Conservation (phyloP, 2,113 vertebrate genomes). For the Hassar affinis region DNA sequence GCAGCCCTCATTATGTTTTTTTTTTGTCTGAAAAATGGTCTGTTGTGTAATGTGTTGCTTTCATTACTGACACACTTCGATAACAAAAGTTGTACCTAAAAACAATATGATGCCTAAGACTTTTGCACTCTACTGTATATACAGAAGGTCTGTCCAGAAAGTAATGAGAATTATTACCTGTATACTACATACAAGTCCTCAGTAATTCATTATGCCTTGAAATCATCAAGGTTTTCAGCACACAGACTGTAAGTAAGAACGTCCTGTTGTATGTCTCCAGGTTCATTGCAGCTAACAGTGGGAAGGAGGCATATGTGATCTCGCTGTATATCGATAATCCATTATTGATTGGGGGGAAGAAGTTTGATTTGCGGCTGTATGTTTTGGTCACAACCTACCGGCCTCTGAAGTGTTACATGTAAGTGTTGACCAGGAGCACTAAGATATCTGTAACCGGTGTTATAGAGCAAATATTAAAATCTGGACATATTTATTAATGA, state of each 20-base stretch:
- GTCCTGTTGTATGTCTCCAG: constrained; percentile 62
- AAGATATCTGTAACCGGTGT: not conserved
- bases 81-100: no score
- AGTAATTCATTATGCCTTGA: not conserved
- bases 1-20: no score
- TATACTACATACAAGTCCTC: not conserved
- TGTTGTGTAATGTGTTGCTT: no score
- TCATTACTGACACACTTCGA: no score
- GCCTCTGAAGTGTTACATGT: constrained; percentile 96
- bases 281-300: constrained; percentile 83
- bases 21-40: no score
- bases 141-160: no score
- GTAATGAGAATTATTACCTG: no score
- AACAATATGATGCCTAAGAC: no score
- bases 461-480: not conserved
- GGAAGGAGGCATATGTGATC: constrained; percentile 96
- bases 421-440: constrained; percentile 55
- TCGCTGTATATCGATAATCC: constrained; percentile 96
- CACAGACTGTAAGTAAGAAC: not conserved
- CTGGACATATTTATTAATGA: not conserved
- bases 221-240: not conserved
- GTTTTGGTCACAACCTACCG: constrained; percentile 93
- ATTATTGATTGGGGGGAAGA: constrained; percentile 91
- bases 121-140: no score
- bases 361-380: constrained; percentile 94